Percentiles rank a stretch among this genome's conserved stretches.
Evolutionary conservation across 2,888 invertebrate genomes (phyloP).

Genomic region (Augochlorella aurata): DNA sequence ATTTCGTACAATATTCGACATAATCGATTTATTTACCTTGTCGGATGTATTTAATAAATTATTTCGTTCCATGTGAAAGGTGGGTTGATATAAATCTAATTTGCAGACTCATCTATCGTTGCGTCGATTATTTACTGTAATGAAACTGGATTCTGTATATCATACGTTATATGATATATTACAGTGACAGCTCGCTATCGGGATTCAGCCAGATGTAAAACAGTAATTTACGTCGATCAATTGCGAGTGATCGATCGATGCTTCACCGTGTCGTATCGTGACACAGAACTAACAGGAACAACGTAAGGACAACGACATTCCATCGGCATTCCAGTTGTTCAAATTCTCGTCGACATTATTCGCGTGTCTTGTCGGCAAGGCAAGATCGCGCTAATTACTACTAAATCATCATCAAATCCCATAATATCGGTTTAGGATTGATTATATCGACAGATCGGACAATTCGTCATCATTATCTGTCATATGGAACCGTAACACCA

Average conservation of each 20-base stretch:
- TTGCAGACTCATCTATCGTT: conserved; percentile 11
- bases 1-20: too few species aligned
- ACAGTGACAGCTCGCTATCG: conserved; percentile 39
- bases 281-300: conserved; percentile 43
- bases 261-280: conserved; percentile 33
- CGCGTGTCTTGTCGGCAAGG: conserved; percentile 3
- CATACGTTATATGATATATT: conserved; percentile 45
- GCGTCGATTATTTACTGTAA: conserved; percentile 36
- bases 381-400: conserved; percentile 27
- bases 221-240: conserved; percentile 57
- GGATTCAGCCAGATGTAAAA: conserved; percentile 53
- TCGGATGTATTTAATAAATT: conserved; percentile 7
- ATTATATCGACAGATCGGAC: conserved; percentile 9
- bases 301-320: conserved; percentile 35
- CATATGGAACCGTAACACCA: background rate
- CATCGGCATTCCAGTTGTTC: conserved; percentile 41
- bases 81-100: conserved; percentile 34
- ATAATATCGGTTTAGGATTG: background rate
- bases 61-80: conserved; percentile 16
- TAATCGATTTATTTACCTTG: background rate
- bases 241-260: conserved; percentile 54
- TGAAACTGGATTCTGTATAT: conserved; percentile 36
- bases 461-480: background rate
- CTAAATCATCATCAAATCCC: conserved; percentile 14
- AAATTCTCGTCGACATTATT: conserved; percentile 32